Percentiles rank a stretch among this genome's conserved stretches.
phyloP scores from a whole-genome alignment of 2,797 vertebrate genomes.

The Alca torda region DNA sequence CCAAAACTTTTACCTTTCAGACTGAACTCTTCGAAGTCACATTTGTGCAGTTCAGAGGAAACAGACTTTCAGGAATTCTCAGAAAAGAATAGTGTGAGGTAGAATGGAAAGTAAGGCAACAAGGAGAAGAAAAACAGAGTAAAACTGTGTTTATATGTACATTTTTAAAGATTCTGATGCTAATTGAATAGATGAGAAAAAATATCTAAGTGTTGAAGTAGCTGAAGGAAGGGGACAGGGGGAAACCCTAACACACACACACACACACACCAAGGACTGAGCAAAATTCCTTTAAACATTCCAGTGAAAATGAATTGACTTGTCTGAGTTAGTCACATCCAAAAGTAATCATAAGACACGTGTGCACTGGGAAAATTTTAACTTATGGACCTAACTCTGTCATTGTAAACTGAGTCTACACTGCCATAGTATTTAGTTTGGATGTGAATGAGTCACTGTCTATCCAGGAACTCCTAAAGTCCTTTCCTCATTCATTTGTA shows the following conservation, averaged over 20 bases:
- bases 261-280: not conserved
- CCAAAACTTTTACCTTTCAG: conserved; percentile 13
- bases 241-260: not conserved
- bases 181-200: not conserved
- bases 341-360: not conserved
- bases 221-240: not conserved
- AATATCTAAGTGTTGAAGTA: not conserved
- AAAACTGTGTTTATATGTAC: not conserved
- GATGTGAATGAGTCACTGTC: not conserved
- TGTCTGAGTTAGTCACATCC: not conserved
- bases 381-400: not conserved
- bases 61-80: not conserved
- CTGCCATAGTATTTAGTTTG: not conserved
- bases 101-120: not conserved
- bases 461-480: not conserved
- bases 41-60: not conserved
- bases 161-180: not conserved
- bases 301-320: not conserved
- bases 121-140: not conserved
- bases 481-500: not conserved
- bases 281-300: not conserved
- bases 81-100: not conserved
- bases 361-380: not conserved
- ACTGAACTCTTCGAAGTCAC: not conserved
- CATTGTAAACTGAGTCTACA: not conserved